Conservation (phyloP, 2,888 invertebrate species). For the Mythimna loreyi region DNA sequence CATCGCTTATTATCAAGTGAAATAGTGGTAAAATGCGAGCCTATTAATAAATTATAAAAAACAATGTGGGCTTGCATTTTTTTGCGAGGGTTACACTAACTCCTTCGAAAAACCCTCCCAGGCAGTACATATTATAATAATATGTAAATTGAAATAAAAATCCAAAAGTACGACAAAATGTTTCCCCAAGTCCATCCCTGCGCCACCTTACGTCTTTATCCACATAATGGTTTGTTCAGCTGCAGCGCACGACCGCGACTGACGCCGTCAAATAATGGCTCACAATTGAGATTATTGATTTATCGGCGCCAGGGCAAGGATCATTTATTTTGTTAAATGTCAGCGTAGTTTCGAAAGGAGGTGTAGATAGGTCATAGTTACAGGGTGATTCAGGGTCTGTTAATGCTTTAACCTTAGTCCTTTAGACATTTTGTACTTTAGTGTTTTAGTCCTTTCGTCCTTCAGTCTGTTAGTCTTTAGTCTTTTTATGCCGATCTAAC, state of each 20-base stretch:
- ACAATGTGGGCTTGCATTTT: too few relatives aligned
- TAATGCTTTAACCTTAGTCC: too few relatives aligned
- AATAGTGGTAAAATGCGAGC: too few relatives aligned
- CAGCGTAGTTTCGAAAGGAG: conserved; percentile 28
- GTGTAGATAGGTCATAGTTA: not conserved
- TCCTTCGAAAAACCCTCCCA: too few relatives aligned
- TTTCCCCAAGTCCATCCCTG: conserved; percentile 46
- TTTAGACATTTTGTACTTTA: too few relatives aligned
- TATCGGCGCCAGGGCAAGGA: conserved; percentile 41
- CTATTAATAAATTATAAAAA: too few relatives aligned
- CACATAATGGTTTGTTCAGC: conserved; percentile 60
- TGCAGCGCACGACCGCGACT: conserved; percentile 44
- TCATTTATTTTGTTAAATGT: conserved; percentile 51
- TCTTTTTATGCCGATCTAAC: too few relatives aligned
- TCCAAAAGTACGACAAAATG: not conserved
- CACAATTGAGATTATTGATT: conserved; percentile 58
- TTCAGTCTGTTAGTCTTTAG: too few relatives aligned
- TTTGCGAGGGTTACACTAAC: too few relatives aligned
- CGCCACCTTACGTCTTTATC: conserved; percentile 56
- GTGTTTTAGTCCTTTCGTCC: too few relatives aligned
- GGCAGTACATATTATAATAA: too few relatives aligned
- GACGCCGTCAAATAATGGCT: conserved; percentile 58
- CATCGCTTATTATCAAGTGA: too few relatives aligned
- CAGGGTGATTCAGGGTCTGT: not conserved
- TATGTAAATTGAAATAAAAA: not conserved